Conservation (phyloP, 2,113 vertebrate species). For the Ageneiosus marmoratus region DNA sequence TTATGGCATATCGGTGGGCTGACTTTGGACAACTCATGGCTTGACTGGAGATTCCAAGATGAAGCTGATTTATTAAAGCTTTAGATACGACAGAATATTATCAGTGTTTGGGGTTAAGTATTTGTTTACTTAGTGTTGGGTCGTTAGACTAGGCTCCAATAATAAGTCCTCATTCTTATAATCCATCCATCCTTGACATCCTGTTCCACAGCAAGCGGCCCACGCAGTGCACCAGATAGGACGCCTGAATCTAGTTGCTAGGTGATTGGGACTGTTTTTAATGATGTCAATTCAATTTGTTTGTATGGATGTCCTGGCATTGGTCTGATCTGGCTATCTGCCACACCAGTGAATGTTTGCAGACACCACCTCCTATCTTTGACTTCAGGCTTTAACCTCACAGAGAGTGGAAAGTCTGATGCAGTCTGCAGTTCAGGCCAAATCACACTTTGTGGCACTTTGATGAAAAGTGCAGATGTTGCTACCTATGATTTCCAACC, state of each 20-base stretch:
- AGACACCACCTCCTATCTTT: constrained; percentile 46
- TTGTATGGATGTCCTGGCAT: constrained; percentile 40
- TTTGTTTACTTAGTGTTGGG: neutral
- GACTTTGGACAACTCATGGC: neutral
- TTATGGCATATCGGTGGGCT: neutral
- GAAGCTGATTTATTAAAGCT: constrained; percentile 3
- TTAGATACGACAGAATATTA: constrained; percentile 1
- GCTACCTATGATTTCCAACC: constrained; percentile 21
- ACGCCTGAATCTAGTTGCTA: constrained; percentile 11
- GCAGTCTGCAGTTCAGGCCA: constrained; percentile 54
- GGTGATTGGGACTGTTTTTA: constrained; percentile 35
- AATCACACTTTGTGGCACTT: constrained; percentile 27
- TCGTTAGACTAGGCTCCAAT: neutral
- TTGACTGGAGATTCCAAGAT: neutral
- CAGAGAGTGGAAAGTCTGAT: constrained; percentile 68
- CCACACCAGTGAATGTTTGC: constrained; percentile 49
- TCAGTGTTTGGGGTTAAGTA: neutral
- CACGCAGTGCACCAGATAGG: neutral
- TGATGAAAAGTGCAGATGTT: constrained; percentile 20
- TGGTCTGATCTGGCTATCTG: constrained; percentile 52
- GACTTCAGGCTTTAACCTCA: constrained; percentile 60
- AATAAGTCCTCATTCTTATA: neutral
- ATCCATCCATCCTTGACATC: neutral
- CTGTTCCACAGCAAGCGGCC: neutral
- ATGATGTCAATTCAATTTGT: constrained; percentile 30